phyloP scores from a whole-genome alignment of 2,113 vertebrate genomes.

The Cochlearius cochlearius region DNA sequence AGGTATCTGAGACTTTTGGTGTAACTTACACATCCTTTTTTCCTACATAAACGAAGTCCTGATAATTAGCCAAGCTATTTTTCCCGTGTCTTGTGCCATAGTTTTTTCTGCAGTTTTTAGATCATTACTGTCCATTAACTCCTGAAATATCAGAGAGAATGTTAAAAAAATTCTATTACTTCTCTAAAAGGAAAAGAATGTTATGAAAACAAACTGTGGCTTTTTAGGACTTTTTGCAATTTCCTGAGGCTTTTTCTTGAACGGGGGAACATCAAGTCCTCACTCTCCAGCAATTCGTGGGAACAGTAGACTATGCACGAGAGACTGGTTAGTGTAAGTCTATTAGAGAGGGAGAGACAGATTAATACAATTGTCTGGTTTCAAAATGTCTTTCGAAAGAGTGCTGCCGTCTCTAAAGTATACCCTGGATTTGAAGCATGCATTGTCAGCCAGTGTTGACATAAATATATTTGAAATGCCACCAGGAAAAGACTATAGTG shows the following conservation, averaged over 20 bases:
- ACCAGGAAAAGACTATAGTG: neutral
- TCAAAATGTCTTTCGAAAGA: conserved; percentile 3
- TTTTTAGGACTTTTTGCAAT: conserved; percentile 69
- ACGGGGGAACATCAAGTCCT: conserved; percentile 57
- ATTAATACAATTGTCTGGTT: neutral
- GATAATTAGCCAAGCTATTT: neutral
- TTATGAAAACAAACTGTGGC: conserved; percentile 58
- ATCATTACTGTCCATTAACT: conserved; percentile 14
- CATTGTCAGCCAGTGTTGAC: neutral
- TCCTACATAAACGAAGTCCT: neutral
- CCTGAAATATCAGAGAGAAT: conserved; percentile 20
- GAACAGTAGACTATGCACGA: conserved; percentile 9
- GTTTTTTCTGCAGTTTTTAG: neutral
- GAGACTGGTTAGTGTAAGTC: neutral
- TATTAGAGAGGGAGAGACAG: neutral
- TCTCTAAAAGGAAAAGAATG: conserved; percentile 65
- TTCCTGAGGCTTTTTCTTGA: conserved; percentile 62
- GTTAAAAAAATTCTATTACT: neutral
- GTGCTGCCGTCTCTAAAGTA: neutral
- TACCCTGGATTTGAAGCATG: neutral
- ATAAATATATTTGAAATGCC: neutral
- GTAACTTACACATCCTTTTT: neutral
- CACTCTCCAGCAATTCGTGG: conserved; percentile 36
- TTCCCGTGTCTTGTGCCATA: neutral
- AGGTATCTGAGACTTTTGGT: neutral